These are phyloP conservation scores for Ptychobarbus kaznakovi DNA, from an alignment of 2,797 vertebrate species.

Conservation along the genomic window DNA sequence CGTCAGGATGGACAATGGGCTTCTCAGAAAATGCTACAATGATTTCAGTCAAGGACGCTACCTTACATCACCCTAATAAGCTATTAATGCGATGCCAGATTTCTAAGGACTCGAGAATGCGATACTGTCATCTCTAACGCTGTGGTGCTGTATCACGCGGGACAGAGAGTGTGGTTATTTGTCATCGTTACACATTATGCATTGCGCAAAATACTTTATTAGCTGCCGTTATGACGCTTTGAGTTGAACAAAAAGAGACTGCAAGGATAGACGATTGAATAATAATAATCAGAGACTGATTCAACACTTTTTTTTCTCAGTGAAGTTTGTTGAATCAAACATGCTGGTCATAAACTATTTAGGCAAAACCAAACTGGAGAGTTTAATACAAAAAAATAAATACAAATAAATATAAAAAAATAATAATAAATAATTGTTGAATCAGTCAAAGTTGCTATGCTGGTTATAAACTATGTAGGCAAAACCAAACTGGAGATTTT, in stretches of 20 bases:
- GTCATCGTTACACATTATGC: conserved; percentile 20
- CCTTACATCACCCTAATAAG: conserved; percentile 43
- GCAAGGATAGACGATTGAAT: neutral
- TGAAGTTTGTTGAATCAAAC: neutral
- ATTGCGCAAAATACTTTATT: conserved; percentile 17
- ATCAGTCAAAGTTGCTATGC: neutral
- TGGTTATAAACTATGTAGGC: neutral
- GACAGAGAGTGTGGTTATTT: conserved; percentile 32
- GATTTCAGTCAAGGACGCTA: conserved; percentile 32
- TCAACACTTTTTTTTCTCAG: neutral
- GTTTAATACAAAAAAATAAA: no score
- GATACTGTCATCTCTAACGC: conserved; percentile 19
- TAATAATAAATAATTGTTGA: no score
- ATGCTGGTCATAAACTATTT: neutral
- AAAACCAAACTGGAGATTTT: neutral
- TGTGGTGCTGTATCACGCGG: conserved; percentile 13
- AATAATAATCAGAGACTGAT: neutral
- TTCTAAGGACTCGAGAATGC: conserved; percentile 14
- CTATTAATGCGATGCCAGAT: conserved; percentile 42
- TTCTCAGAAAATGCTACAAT: conserved; percentile 28
- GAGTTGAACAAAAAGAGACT: neutral
- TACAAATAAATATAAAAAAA: no score
- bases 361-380: neutral
- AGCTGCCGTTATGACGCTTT: neutral
- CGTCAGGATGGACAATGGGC: conserved; percentile 16